Conservation (phyloP, 1,140 invertebrate genomes). For the Potamilus streckersoni region DNA sequence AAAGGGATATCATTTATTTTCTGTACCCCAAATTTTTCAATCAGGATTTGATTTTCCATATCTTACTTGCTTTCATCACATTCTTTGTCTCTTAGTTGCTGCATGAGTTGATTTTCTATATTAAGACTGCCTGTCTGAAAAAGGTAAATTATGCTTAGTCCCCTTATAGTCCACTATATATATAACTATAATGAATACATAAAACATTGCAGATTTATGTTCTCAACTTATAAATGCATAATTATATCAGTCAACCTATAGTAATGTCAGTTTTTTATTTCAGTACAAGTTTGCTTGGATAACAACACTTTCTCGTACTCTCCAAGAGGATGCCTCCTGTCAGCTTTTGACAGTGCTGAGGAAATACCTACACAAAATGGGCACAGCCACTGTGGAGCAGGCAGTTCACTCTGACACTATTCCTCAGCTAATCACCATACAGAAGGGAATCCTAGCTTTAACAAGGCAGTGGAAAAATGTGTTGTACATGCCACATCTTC, state of each 20-base stretch:
- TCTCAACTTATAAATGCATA: too few relatives aligned
- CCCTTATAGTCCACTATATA: too few relatives aligned
- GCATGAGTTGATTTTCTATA: too few relatives aligned
- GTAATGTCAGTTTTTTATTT: conserved; percentile 27
- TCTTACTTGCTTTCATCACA: too few relatives aligned
- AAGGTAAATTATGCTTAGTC: too few relatives aligned
- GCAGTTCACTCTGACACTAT: conserved; percentile 86
- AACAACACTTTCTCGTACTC: conserved; percentile 88
- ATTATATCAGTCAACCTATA: neutral
- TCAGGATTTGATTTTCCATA: too few relatives aligned
- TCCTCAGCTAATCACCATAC: conserved; percentile 88
- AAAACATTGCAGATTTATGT: too few relatives aligned
- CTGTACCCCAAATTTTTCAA: too few relatives aligned
- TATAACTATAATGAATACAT: too few relatives aligned
- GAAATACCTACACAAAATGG: conserved; percentile 84
- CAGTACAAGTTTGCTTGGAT: conserved; percentile 92
- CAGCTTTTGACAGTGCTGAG: conserved; percentile 91
- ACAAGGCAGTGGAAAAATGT: conserved; percentile 98
- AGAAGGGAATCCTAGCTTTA: conserved; percentile 90
- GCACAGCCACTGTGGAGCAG: conserved; percentile 81
- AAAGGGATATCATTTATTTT: too few relatives aligned
- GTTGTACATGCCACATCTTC: conserved; percentile 89
- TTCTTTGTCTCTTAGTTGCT: too few relatives aligned
- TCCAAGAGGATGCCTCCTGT: conserved; percentile 96
- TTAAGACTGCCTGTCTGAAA: too few relatives aligned